Evolutionary conservation across 2,797 vertebrate species (phyloP), one percentile per base, ranked within the genome.

Genomic region (Tamandua tetradactyla): DNA sequence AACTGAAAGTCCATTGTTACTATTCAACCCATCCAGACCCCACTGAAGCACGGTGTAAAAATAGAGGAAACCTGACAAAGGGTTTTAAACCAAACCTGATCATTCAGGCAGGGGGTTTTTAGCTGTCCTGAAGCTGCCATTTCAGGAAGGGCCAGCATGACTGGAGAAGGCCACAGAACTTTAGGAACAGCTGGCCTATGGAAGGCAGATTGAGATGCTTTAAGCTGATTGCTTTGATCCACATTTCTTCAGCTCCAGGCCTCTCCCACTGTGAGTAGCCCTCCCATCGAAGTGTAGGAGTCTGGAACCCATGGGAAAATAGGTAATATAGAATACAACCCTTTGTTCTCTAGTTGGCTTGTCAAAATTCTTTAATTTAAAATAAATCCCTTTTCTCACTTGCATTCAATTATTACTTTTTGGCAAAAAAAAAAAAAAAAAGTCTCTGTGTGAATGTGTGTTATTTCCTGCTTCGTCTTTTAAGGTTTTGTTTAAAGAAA

Each of bases 341-440:
- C 89, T 97, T 96, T 97, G 87, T 97, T 96, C 96, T 94, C 91
- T 88, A 69, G 94, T 96, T 94, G 74, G 96, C 96, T 89, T 97
- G 95, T 87, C 92, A 92, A 64, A 64, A 92, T 94, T 94, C 94
- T 96, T 98, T 97, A 95, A 96, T 96, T 97, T 96, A 96, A 97
- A 97, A 93, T 52, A 96, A 97, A 96, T 85, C 83, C 64, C 11
- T 96, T 96, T 90, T 95, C 95, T 96, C 92, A 68, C 94, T 97
- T 94, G 80, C 52, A 95, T 96, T 95, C 92, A 76, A 89, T 96
- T 96, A 89, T 96, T 97, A 94, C 52, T 96, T 98, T 96, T 96
- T 82, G 79, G 90, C 82, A 97, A 97, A 97, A 47, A 83, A 57
- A 92, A n/a, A 97, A 97, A 97, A 47, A 83, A 57, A 92, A n/a